phyloP scores from a whole-genome alignment of 2,888 invertebrate species.

The Drosophila algonquin region DNA sequence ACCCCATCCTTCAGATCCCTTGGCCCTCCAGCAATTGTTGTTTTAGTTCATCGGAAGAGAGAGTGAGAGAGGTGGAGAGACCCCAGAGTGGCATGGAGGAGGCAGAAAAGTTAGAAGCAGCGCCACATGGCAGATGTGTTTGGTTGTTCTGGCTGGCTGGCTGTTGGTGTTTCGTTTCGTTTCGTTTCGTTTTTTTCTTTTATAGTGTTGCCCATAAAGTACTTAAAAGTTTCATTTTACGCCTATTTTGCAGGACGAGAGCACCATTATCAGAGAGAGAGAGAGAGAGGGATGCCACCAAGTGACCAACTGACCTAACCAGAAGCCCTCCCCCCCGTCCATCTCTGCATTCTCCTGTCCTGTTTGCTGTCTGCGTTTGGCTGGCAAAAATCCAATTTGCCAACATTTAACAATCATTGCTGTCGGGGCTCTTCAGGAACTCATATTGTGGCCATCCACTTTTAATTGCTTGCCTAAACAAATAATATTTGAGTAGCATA shows the following conservation, averaged over 20 bases:
- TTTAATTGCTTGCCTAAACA: conserved; percentile 78
- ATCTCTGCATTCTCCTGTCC: conserved; percentile 7
- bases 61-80: conserved; percentile 32
- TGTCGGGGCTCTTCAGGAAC: conserved; percentile 49
- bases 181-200: conserved; percentile 51
- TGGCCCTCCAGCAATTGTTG: conserved; percentile 43
- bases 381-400: conserved; percentile 71
- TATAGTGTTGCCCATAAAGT: conserved; percentile 79
- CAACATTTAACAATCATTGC: conserved; percentile 79
- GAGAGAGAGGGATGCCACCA: conserved; percentile 21
- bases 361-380: conserved; percentile 27
- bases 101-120: conserved; percentile 53
- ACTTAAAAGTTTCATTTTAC: conserved; percentile 82
- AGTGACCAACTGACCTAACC: conserved; percentile 55
- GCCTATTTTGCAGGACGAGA: conserved; percentile 74
- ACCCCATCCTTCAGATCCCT: not conserved
- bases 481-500: conserved; percentile 71
- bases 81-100: not conserved
- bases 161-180: conserved; percentile 12
- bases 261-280: conserved; percentile 64
- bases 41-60: conserved; percentile 56
- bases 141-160: conserved; percentile 27
- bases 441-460: conserved; percentile 60
- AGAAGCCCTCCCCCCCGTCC: conserved; percentile 20
- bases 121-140: conserved; percentile 76